Base-by-base conservation (phyloP, 2,888 invertebrate species). In the Cryptosula pallasiana region DNA sequence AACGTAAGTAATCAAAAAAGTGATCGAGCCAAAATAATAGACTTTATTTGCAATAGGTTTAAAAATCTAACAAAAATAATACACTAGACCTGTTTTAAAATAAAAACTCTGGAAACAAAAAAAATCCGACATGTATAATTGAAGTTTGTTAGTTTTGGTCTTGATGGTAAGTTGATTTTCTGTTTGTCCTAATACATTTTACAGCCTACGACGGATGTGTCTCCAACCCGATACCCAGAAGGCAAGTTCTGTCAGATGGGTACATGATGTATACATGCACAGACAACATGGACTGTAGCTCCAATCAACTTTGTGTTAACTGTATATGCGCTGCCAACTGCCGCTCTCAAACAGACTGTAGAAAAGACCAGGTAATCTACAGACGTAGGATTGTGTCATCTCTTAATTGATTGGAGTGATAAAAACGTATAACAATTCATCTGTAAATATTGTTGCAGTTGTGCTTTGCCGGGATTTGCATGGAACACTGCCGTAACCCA, bases 301-400 rank as follows among this genome's bases (percentile, higher is more conserved):
- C 63, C 9, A 34, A 34, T 16, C 63, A 63, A n/a, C 29, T 63
- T 27, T 63, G 63, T 63, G 63, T 63, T 2, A 27, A 63, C 63
- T 63, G 63, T n/a, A 32, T 63, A 16, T 63, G 63, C 32, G 63
- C 63, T 25, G 63, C 63, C 32, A 34, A 34, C 20, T 63, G 63
- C 32, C 13, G 5, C 16, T 25, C 25, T 34, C 9, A 63, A 5
- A 13, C 27, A 5, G 63, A 63, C 32, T 63, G 63, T 34, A 63
- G 13, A n/a, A 27, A 63, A 5, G 20, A 25, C 32, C 63, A 63
- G 63, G 63, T 63, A n/a, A n/a, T n/a, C n/a, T n/a, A n/a, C n/a
- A n/a, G n/a, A n/a, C n/a, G n/a, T n/a, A n/a, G n/a, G n/a, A n/a
- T n/a, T n/a, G n/a, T n/a, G n/a, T n/a, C n/a, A n/a, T n/a, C n/a